Evolutionary conservation across 2,113 vertebrate genomes (phyloP).

Genomic region (Charina bottae): DNA sequence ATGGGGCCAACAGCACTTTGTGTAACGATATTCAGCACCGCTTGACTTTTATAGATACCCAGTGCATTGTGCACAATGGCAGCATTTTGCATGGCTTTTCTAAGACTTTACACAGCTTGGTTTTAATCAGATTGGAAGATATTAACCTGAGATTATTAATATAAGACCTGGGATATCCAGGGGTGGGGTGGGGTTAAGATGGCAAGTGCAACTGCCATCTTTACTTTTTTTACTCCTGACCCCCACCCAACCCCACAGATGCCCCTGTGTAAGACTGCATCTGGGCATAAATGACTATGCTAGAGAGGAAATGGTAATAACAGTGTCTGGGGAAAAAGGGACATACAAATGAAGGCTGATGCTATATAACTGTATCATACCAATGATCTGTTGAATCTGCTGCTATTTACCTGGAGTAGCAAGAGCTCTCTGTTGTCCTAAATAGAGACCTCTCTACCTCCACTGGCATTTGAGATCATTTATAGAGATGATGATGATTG

Average conservation of each 20-base stretch:
- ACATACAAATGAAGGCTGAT: not conserved
- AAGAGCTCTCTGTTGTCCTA: not conserved
- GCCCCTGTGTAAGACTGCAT: not conserved
- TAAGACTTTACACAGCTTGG: not conserved
- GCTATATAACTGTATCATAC: not conserved
- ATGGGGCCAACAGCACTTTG: not conserved
- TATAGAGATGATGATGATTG: not conserved
- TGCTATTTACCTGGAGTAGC: not conserved
- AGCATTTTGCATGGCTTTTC: not conserved
- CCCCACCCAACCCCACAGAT: not conserved
- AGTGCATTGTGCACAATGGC: not conserved
- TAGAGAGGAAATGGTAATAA: not conserved
- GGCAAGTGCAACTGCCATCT: not conserved
- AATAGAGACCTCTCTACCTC: no score
- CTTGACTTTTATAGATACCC: not conserved
- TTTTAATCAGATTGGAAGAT: not conserved
- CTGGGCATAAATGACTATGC: not conserved
- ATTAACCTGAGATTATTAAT: constrained; percentile 1
- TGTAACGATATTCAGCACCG: not conserved
- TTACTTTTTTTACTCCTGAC: not conserved
- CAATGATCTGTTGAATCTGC: not conserved
- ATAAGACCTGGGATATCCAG: not conserved
- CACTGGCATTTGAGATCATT: not conserved
- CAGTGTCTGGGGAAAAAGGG: not conserved
- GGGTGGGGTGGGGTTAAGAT: not conserved